Percentiles rank a stretch among this genome's conserved stretches.
These are phyloP conservation scores for Plestiodon gilberti DNA, from an alignment of 2,113 vertebrate genomes.

Conservation along the genomic window DNA sequence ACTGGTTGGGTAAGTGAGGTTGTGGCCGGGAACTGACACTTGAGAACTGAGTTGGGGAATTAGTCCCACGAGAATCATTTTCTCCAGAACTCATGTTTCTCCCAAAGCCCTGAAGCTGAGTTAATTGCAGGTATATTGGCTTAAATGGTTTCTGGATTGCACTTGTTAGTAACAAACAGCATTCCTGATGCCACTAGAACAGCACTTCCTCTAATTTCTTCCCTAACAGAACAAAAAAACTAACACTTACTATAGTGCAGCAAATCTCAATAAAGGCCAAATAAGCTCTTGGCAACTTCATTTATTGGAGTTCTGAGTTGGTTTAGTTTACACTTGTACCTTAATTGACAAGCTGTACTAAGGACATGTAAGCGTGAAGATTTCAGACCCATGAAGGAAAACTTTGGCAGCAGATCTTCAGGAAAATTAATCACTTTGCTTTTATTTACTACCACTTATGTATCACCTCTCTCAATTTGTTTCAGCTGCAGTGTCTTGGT, in stretches of 20 bases:
- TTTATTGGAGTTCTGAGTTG: constrained; percentile 27
- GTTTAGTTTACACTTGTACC: constrained; percentile 25
- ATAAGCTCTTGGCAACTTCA: background rate
- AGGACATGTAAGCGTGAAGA: constrained; percentile 1
- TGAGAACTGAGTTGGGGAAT: background rate
- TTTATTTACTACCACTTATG: background rate
- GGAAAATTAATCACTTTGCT: background rate
- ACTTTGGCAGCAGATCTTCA: constrained; percentile 15
- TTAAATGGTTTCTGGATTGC: background rate
- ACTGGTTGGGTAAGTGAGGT: background rate
- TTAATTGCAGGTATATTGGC: background rate
- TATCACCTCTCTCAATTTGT: background rate
- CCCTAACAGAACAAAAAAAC: constrained; percentile 16
- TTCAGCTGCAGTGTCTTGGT: constrained; percentile 16
- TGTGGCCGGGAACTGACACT: background rate
- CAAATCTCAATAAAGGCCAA: constrained; percentile 12
- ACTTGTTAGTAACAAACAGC: constrained; percentile 15
- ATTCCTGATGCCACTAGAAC: background rate
- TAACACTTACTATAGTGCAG: background rate
- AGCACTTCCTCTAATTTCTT: constrained; percentile 13
- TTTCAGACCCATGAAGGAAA: background rate
- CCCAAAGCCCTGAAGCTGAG: background rate
- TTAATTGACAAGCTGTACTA: constrained; percentile 11
- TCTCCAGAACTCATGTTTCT: background rate
- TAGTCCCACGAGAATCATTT: background rate